A percentile compares a stretch with the other conserved stretches of the same genome.
Evolutionary conservation across 1,140 invertebrate species (phyloP).

Genomic region (Monochamus saltuarius): DNA sequence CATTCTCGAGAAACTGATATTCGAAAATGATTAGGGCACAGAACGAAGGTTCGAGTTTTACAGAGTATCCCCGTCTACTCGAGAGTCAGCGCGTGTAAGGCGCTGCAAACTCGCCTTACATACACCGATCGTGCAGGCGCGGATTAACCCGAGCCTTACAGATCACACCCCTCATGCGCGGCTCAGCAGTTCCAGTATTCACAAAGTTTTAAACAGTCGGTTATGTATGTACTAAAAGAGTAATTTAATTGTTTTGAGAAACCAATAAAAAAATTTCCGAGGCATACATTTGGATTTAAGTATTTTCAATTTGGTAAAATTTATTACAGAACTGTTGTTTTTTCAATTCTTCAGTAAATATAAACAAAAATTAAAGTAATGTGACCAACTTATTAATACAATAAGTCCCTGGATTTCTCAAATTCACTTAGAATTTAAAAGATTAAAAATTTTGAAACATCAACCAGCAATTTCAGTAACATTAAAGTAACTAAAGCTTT

Average conservation of each 20-base stretch:
- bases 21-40: slow-evolving; percentile 43
- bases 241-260: not conserved
- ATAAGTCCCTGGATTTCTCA: no score
- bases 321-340: no score
- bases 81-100: slow-evolving; percentile 38
- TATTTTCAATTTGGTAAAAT: no score
- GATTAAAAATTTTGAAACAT: no score
- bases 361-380: no score
- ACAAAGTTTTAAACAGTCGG: slow-evolving; percentile 23
- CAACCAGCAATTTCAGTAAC: no score
- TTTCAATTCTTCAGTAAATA: no score
- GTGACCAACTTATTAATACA: no score
- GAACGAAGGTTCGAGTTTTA: slow-evolving; percentile 43
- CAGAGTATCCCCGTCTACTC: slow-evolving; percentile 43
- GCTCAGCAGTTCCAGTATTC: slow-evolving; percentile 30
- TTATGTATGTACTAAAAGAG: not conserved
- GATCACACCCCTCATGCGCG: slow-evolving; percentile 34
- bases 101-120: slow-evolving; percentile 32
- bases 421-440: no score
- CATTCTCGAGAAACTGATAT: not conserved
- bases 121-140: slow-evolving; percentile 36
- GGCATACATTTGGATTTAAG: no score
- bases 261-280: no score
- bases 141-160: slow-evolving; percentile 40
- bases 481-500: no score